Evolutionary conservation across 2,113 vertebrate genomes (phyloP).

Genomic region (Podilymbus podiceps): DNA sequence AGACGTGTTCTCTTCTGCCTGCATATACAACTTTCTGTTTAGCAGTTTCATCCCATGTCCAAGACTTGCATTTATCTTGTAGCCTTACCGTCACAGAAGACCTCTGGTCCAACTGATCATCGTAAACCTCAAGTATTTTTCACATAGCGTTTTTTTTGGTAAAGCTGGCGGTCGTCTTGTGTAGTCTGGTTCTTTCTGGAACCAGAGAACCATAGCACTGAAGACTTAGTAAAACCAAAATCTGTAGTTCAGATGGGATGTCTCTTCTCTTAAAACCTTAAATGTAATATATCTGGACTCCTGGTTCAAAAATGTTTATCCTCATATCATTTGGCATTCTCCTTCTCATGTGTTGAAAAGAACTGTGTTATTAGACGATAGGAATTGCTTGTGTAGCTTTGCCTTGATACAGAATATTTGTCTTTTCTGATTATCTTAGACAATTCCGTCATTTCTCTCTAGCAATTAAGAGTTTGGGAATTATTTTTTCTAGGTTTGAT

Average conservation of each 20-base stretch:
- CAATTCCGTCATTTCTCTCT: neutral
- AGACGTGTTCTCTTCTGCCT: neutral
- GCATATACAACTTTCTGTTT: neutral
- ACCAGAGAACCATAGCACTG: neutral
- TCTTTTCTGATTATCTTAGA: neutral
- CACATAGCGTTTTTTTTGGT: neutral
- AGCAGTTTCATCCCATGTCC: neutral
- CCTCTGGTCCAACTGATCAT: neutral
- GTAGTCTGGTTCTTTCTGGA: neutral
- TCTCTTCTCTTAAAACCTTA: neutral
- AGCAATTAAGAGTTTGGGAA: neutral
- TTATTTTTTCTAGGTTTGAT: neutral
- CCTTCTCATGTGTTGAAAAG: neutral
- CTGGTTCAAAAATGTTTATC: neutral
- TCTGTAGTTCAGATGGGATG: neutral
- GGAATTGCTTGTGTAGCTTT: neutral
- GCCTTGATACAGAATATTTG: neutral
- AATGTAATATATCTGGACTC: neutral
- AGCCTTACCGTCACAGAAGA: neutral
- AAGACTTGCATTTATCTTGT: neutral
- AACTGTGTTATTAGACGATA: neutral
- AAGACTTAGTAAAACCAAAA: neutral
- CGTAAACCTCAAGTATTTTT: neutral
- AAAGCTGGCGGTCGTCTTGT: neutral
- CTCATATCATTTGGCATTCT: neutral